A percentile compares a stretch with the other conserved stretches of the same genome.
These are phyloP conservation scores for Cichladusa arquata DNA, from an alignment of 2,113 vertebrate species.

Conservation along the genomic window DNA sequence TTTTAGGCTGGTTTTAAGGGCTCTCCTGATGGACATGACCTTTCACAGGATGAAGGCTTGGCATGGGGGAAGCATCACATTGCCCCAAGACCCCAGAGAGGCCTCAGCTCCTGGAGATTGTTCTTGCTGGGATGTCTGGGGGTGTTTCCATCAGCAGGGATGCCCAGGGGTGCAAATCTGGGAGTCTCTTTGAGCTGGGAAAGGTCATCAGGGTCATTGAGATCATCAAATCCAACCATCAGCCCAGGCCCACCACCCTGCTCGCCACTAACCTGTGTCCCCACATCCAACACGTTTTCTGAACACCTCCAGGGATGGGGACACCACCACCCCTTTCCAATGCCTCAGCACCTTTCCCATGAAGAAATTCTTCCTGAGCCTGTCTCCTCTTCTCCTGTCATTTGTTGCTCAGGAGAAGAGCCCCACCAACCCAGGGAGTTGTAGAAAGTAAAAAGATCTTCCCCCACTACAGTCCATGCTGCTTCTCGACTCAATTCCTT, in stretches of 20 bases:
- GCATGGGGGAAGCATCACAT: accelerated
- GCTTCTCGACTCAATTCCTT: neutral
- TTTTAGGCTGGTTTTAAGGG: neutral
- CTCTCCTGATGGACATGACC: neutral
- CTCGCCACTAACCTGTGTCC: neutral
- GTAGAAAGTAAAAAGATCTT: neutral
- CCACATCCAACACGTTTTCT: accelerated
- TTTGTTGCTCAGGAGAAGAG: neutral
- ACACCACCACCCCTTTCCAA: neutral
- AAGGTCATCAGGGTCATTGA: neutral
- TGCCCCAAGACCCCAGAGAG: accelerated
- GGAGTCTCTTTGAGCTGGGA: neutral
- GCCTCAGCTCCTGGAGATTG: too few relatives aligned
- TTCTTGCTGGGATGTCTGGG: neutral
- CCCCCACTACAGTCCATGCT: accelerated
- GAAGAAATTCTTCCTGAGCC: too few relatives aligned
- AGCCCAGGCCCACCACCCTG: neutral
- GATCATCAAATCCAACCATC: neutral
- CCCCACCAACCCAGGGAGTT: neutral
- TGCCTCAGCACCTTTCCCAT: neutral
- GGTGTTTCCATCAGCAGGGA: accelerated
- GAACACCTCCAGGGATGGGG: neutral
- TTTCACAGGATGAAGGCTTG: neutral
- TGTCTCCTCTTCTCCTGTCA: neutral
- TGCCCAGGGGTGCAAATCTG: neutral